Percentiles rank a stretch among this genome's conserved stretches.
These are phyloP conservation scores for Heliothis virescens DNA, from an alignment of 1,140 invertebrate genomes.

Conservation along the genomic window DNA sequence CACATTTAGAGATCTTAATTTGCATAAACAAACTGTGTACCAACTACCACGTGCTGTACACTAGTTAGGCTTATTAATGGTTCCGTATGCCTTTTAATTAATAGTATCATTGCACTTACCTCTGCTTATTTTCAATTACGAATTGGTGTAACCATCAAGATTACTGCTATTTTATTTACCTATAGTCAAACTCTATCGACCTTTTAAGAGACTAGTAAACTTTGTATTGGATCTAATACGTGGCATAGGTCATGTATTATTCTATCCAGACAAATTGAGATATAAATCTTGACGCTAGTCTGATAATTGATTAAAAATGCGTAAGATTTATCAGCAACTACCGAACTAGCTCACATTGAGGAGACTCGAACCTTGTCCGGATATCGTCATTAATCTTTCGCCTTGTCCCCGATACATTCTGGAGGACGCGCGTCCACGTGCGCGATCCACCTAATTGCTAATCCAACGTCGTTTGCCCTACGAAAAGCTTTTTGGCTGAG, in stretches of 20 bases:
- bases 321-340: slow-evolving; percentile 13
- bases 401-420: not conserved
- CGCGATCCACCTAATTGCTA: slow-evolving; percentile 33
- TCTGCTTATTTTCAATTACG: slow-evolving; percentile 29
- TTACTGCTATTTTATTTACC: not conserved
- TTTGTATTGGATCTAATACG: not conserved
- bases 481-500: slow-evolving; percentile 15
- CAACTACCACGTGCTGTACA: slow-evolving; percentile 2
- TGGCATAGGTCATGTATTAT: not conserved
- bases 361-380: not conserved
- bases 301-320: slow-evolving; percentile 35
- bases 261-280: not conserved
- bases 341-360: not conserved
- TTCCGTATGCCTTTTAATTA: slow-evolving; percentile 29
- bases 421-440: not conserved
- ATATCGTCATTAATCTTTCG: slow-evolving; percentile 39
- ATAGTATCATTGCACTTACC: not conserved
- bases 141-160: slow-evolving; percentile 1
- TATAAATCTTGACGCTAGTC: slow-evolving; percentile 3
- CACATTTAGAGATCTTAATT: slow-evolving; percentile 29
- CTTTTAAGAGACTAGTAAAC: not conserved
- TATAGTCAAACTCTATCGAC: not conserved
- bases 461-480: slow-evolving; percentile 8
- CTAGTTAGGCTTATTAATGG: slow-evolving; percentile 18
- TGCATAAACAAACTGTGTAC: slow-evolving; percentile 31